Evolutionary conservation across 2,888 invertebrate species (phyloP).

Genomic region (Clivina fossor): DNA sequence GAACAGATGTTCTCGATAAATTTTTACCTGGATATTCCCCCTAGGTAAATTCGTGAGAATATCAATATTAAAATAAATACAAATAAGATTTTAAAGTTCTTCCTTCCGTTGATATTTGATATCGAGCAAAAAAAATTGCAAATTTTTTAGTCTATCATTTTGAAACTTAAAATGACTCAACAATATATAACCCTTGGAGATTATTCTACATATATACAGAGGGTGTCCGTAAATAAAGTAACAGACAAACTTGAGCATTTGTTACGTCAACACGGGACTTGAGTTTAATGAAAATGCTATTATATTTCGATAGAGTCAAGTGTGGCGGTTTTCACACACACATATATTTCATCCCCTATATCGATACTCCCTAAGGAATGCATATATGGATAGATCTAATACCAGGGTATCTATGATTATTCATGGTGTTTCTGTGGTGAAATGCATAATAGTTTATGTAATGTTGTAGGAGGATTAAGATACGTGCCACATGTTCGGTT

Average conservation of each 20-base stretch:
- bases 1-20: no score
- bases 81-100: no score
- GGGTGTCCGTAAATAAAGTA: background rate
- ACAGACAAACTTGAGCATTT: slow-evolving; percentile 1
- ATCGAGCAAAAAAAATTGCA: no score
- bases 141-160: no score
- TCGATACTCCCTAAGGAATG: slow-evolving; percentile 16
- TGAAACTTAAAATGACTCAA: no score
- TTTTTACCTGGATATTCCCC: no score
- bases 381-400: background rate
- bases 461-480: slow-evolving; percentile 16
- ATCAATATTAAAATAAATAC: no score
- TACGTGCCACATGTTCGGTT: no score
- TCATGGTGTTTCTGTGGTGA: no score
- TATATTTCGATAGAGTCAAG: slow-evolving; percentile 20
- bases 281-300: slow-evolving; percentile 29
- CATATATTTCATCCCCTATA: slow-evolving; percentile 7
- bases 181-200: slow-evolving; percentile 13
- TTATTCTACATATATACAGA: background rate
- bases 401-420: slow-evolving; percentile 9
- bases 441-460: no score
- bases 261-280: slow-evolving; percentile 11
- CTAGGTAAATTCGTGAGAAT: no score
- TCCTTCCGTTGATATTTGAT: no score
- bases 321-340: slow-evolving; percentile 15